A percentile compares a stretch with the other conserved stretches of the same genome.
Evolutionary conservation across 2,113 vertebrate genomes (phyloP).

Genomic region (Accipiter cooperii): DNA sequence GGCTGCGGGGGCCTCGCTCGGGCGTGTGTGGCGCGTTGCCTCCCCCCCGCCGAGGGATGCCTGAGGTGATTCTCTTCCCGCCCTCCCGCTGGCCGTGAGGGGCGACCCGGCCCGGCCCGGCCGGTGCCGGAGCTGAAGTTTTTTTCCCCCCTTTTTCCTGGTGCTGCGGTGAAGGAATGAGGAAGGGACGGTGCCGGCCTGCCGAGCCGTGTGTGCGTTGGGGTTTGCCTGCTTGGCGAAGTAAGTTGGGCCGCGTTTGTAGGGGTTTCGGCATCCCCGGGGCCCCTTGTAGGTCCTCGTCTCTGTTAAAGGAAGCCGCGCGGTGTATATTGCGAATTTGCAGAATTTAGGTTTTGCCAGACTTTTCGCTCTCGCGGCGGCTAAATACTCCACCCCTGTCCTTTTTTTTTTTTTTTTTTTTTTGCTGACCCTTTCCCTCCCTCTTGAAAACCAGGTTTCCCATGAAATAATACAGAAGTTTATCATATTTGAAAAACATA

Average conservation of each 20-base stretch:
- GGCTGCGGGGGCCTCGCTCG: too few relatives aligned
- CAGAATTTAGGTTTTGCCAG: too few relatives aligned
- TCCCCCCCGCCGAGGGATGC: too few relatives aligned
- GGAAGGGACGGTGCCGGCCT: not conserved
- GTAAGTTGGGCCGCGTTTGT: not conserved
- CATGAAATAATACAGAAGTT: not conserved
- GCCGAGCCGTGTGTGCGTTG: not conserved
- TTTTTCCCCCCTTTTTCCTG: not conserved
- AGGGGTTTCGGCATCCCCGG: not conserved
- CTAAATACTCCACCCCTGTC: not conserved
- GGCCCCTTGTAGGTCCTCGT: rapidly evolving
- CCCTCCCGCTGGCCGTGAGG: too few relatives aligned
- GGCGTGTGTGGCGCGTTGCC: too few relatives aligned
- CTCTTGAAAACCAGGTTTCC: not conserved
- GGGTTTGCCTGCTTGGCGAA: not conserved
- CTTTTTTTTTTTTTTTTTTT: not conserved
- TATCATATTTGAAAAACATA: not conserved
- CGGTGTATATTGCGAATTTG: rapidly evolving
- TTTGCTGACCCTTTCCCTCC: not conserved
- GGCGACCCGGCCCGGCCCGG: not conserved
- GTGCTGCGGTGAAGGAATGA: not conserved
- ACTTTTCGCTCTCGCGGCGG: rapidly evolving
- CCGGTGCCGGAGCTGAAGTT: not conserved
- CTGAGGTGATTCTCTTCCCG: too few relatives aligned
- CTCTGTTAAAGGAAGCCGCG: not conserved